These are phyloP conservation scores for Cheilosia soror DNA, from an alignment of 2,888 invertebrate species.

Conservation along the genomic window DNA sequence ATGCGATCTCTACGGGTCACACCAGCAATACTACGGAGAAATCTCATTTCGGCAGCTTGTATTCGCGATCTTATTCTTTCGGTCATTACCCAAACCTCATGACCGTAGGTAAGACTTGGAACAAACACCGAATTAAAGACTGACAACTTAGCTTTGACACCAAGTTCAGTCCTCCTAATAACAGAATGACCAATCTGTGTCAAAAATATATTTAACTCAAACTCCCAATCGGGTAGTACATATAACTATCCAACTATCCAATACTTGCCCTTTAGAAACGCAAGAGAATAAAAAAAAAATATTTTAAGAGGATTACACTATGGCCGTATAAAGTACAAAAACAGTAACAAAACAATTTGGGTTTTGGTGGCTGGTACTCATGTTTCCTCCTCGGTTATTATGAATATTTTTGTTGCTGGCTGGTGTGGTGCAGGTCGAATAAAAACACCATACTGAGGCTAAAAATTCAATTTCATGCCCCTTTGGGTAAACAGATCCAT, in stretches of 20 bases:
- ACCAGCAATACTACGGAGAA: no score
- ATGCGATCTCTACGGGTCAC: no score
- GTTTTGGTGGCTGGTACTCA: conserved; percentile 43
- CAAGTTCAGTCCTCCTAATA: no score
- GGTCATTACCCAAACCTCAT: no score
- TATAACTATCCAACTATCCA: neutral
- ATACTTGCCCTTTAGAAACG: neutral
- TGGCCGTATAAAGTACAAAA: conserved; percentile 25
- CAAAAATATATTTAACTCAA: no score
- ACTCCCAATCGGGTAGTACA: neutral
- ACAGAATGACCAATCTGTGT: no score
- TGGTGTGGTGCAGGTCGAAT: conserved; percentile 2
- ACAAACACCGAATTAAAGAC: no score
- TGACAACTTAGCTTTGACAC: no score
- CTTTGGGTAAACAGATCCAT: conserved; percentile 77
- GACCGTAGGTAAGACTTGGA: no score
- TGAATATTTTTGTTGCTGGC: conserved; percentile 28
- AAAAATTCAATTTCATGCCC: conserved; percentile 81
- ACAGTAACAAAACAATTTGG: conserved; percentile 68
- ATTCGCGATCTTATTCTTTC: no score
- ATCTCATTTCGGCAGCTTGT: no score
- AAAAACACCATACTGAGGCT: conserved; percentile 59
- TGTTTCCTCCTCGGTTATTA: conserved; percentile 39
- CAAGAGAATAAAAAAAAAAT: conserved; percentile 11
- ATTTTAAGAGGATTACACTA: conserved; percentile 68